These are phyloP conservation scores for Nansenia antarctica DNA, from an alignment of 2,113 vertebrate genomes.

Conservation along the genomic window DNA sequence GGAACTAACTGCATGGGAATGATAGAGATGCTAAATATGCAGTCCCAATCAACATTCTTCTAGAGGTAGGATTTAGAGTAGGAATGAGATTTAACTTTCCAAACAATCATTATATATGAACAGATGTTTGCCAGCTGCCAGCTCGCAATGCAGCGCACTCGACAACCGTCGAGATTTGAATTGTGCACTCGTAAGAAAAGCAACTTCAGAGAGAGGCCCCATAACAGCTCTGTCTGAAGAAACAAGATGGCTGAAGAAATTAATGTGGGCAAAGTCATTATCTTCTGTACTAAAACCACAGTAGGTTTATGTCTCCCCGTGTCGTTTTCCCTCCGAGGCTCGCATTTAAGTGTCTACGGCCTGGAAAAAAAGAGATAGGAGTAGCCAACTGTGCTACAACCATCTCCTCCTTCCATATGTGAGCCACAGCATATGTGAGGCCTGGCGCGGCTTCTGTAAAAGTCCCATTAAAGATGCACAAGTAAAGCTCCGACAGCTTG, in stretches of 20 bases:
- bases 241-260: constrained; percentile 82
- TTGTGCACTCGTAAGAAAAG: constrained; percentile 53
- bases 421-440: constrained; percentile 76
- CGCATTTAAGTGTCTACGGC: constrained; percentile 77
- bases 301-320: constrained; percentile 78
- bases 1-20: constrained; percentile 54
- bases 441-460: constrained; percentile 81
- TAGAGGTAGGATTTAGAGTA: constrained; percentile 65
- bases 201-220: constrained; percentile 69
- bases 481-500: constrained; percentile 83
- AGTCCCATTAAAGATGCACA: constrained; percentile 84
- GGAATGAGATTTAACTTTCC: constrained; percentile 65
- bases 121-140: constrained; percentile 76
- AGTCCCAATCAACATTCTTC: constrained; percentile 60
- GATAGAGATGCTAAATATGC: constrained; percentile 60
- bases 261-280: constrained; percentile 78
- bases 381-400: constrained; percentile 78
- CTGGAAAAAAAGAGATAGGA: constrained; percentile 73
- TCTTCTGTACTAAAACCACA: constrained; percentile 73
- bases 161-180: constrained; percentile 70
- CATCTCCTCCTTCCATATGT: constrained; percentile 74
- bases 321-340: constrained; percentile 75
- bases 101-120: constrained; percentile 71
- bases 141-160: constrained; percentile 61
- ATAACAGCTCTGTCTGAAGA: constrained; percentile 74